Conservation (phyloP, 2,888 invertebrate species). For the Crossocerus cetratus region DNA sequence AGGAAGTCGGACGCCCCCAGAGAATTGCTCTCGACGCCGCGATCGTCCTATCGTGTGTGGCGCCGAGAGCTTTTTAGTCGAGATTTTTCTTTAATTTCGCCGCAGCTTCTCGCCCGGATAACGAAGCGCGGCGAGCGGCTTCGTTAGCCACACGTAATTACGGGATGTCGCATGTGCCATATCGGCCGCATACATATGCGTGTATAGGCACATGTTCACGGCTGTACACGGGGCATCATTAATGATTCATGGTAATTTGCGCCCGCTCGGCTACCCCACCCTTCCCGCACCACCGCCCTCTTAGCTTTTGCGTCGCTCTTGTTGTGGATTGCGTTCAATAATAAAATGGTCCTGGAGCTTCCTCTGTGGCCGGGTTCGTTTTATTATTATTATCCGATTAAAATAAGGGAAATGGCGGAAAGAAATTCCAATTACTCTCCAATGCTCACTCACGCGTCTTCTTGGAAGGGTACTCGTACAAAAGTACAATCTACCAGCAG, state of each 20-base stretch:
- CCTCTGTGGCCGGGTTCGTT: too few relatives aligned
- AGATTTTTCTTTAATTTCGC: not conserved
- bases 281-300: not conserved
- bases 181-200: not conserved
- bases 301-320: not conserved
- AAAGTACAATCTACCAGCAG: too few relatives aligned
- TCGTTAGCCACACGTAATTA: not conserved
- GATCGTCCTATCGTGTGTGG: not conserved
- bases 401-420: too few relatives aligned
- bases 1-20: not conserved
- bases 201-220: not conserved
- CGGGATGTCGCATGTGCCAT: not conserved
- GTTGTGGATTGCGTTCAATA: too few relatives aligned
- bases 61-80: not conserved
- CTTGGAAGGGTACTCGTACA: too few relatives aligned
- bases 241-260: constrained; percentile 1
- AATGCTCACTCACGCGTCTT: too few relatives aligned
- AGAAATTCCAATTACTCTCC: too few relatives aligned
- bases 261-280: not conserved
- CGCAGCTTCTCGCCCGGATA: not conserved
- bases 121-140: not conserved
- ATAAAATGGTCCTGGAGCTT: too few relatives aligned
- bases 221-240: not conserved
- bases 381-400: too few relatives aligned
- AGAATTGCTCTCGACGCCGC: not conserved